phyloP scores from a whole-genome alignment of 2,113 vertebrate species.

The Podiceps cristatus region DNA sequence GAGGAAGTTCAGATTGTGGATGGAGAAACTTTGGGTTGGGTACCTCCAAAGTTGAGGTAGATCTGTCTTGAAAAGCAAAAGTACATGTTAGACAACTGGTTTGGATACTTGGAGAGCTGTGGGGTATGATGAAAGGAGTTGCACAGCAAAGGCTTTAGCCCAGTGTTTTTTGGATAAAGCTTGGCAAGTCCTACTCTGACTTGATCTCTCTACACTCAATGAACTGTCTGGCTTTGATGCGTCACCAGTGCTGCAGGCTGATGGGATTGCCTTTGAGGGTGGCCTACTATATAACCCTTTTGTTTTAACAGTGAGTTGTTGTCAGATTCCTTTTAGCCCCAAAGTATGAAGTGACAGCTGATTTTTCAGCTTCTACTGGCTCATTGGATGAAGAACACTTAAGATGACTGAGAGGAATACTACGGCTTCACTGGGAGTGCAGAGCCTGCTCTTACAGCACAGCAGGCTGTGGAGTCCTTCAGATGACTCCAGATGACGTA shows the following conservation, averaged over 20 bases:
- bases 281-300: neutral
- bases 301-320: neutral
- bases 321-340: neutral
- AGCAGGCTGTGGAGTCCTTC: neutral
- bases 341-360: neutral
- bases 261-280: neutral
- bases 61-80: neutral
- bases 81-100: neutral
- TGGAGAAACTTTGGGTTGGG: neutral
- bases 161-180: neutral
- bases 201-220: neutral
- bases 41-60: neutral
- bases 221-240: neutral
- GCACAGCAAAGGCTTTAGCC: neutral
- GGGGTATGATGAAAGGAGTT: neutral
- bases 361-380: neutral
- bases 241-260: neutral
- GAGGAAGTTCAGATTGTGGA: neutral
- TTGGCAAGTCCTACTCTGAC: neutral
- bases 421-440: rapidly evolving
- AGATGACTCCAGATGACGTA: neutral
- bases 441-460: neutral
- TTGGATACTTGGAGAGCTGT: neutral
- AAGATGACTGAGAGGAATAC: neutral
- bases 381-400: neutral